phyloP scores from a whole-genome alignment of 2,797 vertebrate genomes.

The Limosa lapponica region DNA sequence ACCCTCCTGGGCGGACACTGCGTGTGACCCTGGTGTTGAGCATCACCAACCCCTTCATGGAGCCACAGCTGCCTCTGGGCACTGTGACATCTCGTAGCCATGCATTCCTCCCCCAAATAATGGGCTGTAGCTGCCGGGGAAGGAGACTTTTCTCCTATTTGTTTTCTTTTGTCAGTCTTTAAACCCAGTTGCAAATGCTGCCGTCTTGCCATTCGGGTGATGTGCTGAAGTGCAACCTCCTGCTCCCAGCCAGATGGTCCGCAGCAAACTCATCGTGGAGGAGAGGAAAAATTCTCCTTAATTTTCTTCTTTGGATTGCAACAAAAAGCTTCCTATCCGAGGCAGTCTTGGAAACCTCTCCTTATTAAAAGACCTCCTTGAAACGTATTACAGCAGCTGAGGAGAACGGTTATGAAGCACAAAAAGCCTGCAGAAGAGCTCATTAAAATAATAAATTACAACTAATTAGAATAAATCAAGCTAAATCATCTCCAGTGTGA shows the following conservation, averaged over 20 bases:
- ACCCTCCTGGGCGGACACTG: not conserved
- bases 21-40: not conserved
- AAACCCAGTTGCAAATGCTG: not conserved
- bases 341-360: conserved; percentile 17
- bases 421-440: conserved; percentile 66
- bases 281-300: not conserved
- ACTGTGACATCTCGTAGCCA: not conserved
- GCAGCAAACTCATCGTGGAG: not conserved
- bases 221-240: not conserved
- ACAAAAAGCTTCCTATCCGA: not conserved
- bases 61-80: not conserved
- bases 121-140: not conserved
- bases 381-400: not conserved
- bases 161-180: not conserved
- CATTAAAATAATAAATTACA: conserved; percentile 72
- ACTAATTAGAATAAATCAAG: conserved; percentile 69
- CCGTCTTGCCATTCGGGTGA: not conserved
- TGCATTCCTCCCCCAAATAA: not conserved
- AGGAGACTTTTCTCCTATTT: not conserved
- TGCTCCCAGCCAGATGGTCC: conserved; percentile 2
- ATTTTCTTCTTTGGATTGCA: not conserved
- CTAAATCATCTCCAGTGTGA: conserved; percentile 45
- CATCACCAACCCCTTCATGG: not conserved
- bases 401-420: conserved; percentile 30
- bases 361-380: conserved; percentile 18